Evolutionary conservation across 2,888 invertebrate species (phyloP).

Genomic region (Serripes groenlandicus): DNA sequence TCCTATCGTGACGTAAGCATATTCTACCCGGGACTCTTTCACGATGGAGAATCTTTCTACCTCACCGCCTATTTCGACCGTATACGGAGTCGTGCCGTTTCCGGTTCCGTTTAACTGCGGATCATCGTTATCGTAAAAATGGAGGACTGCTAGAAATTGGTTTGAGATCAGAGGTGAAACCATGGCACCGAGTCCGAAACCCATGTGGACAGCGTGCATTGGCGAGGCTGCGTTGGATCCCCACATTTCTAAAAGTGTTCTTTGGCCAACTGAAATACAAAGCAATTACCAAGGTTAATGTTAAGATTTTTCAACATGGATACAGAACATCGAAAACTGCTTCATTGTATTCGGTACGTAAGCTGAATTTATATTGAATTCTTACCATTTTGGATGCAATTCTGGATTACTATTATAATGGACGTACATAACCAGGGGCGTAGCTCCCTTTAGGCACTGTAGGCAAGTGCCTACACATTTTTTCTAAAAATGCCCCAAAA

Average conservation of each 20-base stretch:
- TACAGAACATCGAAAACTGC: too few species aligned
- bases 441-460: too few species aligned
- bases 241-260: conserved; percentile 72
- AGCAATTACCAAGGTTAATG: too few species aligned
- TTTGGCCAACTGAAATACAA: conserved; percentile 69
- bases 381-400: too few species aligned
- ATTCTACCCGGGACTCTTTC: conserved; percentile 50
- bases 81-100: background rate
- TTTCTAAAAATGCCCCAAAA: too few species aligned
- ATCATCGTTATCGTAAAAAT: conserved; percentile 19
- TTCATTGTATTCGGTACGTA: too few species aligned
- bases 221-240: conserved; percentile 69
- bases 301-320: too few species aligned
- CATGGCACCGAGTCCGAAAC: conserved; percentile 75
- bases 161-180: conserved; percentile 68
- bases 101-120: background rate
- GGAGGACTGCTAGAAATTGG: conserved; percentile 68
- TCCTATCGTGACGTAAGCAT: conserved; percentile 63
- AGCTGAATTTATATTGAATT: too few species aligned
- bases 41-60: conserved; percentile 39
- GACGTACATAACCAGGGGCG: too few species aligned
- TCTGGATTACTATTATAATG: too few species aligned
- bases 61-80: background rate
- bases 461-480: too few species aligned
- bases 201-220: conserved; percentile 74